Evolutionary conservation across 2,888 invertebrate genomes (phyloP).

Genomic region (Tipula lateralis): DNA sequence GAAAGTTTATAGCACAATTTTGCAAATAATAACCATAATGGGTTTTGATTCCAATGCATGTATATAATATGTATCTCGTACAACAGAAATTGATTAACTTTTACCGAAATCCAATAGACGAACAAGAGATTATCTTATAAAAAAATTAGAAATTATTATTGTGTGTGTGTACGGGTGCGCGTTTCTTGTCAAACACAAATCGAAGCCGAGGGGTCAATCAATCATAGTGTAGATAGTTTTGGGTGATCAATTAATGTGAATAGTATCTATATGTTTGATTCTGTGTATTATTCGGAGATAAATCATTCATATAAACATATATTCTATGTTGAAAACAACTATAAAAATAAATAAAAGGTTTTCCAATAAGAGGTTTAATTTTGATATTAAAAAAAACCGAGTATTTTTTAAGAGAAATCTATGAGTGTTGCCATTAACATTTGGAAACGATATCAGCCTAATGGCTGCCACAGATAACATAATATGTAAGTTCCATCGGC

Average conservation of each 20-base stretch:
- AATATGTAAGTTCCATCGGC: too few relatives aligned
- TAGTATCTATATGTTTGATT: too few relatives aligned
- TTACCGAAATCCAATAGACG: not conserved
- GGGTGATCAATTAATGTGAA: not conserved
- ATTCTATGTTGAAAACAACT: too few relatives aligned
- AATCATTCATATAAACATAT: not conserved
- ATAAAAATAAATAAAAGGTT: too few relatives aligned
- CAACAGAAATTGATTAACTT: not conserved
- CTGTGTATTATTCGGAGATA: not conserved
- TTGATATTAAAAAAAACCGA: too few relatives aligned
- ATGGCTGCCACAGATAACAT: too few relatives aligned
- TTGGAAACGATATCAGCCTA: too few relatives aligned
- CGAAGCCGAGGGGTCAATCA: not conserved
- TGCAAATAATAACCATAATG: not conserved
- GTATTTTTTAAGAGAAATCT: too few relatives aligned
- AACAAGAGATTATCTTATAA: too few relatives aligned
- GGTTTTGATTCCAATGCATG: not conserved
- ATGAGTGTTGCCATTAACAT: too few relatives aligned
- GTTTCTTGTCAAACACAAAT: not conserved
- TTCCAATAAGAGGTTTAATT: too few relatives aligned
- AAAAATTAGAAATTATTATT: not conserved
- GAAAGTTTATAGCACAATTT: not conserved
- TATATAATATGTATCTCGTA: not conserved
- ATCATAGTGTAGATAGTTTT: not conserved
- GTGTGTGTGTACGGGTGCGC: not conserved